Evolutionary conservation across 2,888 invertebrate genomes (phyloP).

Genomic region (Troglohyphantes excavatus): DNA sequence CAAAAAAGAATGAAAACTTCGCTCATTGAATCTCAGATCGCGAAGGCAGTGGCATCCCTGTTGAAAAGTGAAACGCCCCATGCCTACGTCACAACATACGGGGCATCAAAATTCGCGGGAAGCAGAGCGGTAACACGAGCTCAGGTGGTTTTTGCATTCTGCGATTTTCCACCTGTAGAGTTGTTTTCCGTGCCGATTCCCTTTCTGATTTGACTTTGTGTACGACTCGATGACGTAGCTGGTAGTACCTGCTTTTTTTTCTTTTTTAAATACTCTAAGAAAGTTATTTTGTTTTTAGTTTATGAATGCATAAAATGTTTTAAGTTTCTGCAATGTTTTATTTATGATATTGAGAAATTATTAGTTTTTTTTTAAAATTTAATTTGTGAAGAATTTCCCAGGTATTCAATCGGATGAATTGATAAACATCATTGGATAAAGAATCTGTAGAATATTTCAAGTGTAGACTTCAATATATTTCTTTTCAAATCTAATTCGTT

Average conservation of each 20-base stretch:
- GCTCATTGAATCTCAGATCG: neutral
- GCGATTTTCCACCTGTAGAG: conserved; percentile 47
- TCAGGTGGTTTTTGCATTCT: conserved; percentile 49
- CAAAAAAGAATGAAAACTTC: neutral
- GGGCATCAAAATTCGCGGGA: conserved; percentile 22
- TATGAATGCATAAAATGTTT: too few relatives aligned
- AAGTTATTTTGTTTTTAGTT: too few relatives aligned
- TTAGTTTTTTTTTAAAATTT: too few relatives aligned
- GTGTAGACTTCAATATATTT: too few relatives aligned
- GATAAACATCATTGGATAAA: too few relatives aligned
- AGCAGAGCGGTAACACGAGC: conserved; percentile 31
- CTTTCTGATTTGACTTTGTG: neutral
- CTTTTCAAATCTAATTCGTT: too few relatives aligned
- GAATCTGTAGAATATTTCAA: too few relatives aligned
- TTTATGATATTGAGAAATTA: too few relatives aligned
- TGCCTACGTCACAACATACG: conserved; percentile 54
- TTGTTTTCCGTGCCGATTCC: conserved; percentile 10
- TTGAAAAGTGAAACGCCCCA: conserved; percentile 55
- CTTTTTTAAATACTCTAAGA: too few relatives aligned
- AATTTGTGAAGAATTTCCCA: too few relatives aligned
- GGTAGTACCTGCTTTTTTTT: neutral
- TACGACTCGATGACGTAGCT: neutral
- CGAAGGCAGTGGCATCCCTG: neutral
- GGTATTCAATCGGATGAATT: too few relatives aligned
- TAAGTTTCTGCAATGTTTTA: too few relatives aligned